Evolutionary conservation across 2,888 invertebrate species (phyloP), one percentile per base, ranked within the genome.

Genomic region (Omphaloscelis lunosa): DNA sequence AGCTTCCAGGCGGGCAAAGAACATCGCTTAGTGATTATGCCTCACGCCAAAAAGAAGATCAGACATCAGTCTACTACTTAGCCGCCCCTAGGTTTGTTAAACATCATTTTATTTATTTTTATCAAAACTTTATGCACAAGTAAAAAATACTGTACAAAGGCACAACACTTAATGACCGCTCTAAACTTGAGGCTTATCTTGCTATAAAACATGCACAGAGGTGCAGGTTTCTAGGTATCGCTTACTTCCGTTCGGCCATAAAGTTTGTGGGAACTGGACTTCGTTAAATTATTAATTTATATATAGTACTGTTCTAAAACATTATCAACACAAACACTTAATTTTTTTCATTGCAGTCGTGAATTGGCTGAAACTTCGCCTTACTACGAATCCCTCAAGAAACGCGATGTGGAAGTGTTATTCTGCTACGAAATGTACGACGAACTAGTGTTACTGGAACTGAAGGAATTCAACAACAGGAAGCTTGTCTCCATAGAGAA

Each of bases 341-440:
- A 34, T 58, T 58, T 56, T 56, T 7, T 75, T 56, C 0, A 65
- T 83, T 83, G 1, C 92, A 99, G 99, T 93, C 99, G 99, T 45
- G 97, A 98, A 79, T 96, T 99, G 73, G 99, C 99, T 0, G 99
- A 99, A 95, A 97, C 98, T 0, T 99, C 99, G 0, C 99, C 99
- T 0, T 99, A 99, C 93, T 99, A 98, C 90, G 99, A 99, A 95
- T 98, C 98, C 20, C 97, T 99, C 27, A 99, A 98, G 92, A 98
- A 98, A 91, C 98, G 98, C 71, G 98, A 99, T 87, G 97, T 98
- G 9, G 99, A 99, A 96, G 99, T 99, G 0, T 94, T 99, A 23
- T 99, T 99, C 95, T 99, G 99, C 91, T 99, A 99, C 90, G 99
- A 99, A 92, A 98, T 99, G n/a, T 99, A 99, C 89, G 99, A 99